Evolutionary conservation across 2,113 vertebrate species (phyloP).

Genomic region (Melanotaenia duboulayi): DNA sequence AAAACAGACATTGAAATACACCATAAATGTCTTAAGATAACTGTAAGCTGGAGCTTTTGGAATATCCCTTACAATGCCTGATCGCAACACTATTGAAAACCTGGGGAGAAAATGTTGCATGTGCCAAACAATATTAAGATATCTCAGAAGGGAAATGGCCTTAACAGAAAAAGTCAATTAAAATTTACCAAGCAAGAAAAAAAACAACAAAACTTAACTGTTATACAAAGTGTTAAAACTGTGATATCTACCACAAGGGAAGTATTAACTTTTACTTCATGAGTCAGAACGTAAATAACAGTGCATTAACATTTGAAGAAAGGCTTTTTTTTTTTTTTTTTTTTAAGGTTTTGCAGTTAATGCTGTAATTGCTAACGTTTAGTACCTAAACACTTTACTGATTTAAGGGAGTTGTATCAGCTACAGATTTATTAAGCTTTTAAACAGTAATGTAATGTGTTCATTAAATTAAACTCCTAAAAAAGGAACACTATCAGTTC

Average conservation of each 20-base stretch:
- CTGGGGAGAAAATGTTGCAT: conserved; percentile 13
- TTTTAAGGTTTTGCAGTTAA: not conserved
- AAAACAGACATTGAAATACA: conserved; percentile 6
- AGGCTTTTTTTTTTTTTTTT: conserved; percentile 5
- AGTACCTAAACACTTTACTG: no score
- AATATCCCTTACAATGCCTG: not conserved
- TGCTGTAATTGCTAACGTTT: no score
- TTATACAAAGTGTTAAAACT: not conserved
- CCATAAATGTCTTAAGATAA: conserved; percentile 13
- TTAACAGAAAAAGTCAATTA: not conserved
- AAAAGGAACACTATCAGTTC: no score
- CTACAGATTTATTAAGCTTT: no score
- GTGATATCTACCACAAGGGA: not conserved
- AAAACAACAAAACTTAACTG: not conserved
- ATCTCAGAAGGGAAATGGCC: conserved; percentile 4
- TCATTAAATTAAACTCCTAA: no score
- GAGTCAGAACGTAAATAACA: not conserved
- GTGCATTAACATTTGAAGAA: not conserved
- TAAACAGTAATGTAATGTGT: no score
- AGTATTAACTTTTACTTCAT: not conserved
- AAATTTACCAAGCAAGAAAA: not conserved
- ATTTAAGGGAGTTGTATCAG: no score
- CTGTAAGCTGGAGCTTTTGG: not conserved
- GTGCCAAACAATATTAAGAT: conserved; percentile 4
- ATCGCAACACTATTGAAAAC: not conserved